These are phyloP conservation scores for Mercenaria mercenaria DNA, from an alignment of 1,140 invertebrate species.

Conservation along the genomic window DNA sequence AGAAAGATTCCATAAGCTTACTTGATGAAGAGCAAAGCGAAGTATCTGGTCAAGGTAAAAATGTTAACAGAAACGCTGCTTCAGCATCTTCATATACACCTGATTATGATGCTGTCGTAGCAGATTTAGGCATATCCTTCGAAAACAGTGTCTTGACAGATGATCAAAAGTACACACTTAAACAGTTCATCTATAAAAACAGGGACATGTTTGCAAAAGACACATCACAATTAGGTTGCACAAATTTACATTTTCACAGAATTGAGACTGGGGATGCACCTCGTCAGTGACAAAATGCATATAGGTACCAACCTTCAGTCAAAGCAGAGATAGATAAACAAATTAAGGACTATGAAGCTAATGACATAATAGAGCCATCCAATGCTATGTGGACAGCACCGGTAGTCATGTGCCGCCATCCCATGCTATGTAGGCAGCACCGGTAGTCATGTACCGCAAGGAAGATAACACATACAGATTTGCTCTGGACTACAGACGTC, in stretches of 20 bases:
- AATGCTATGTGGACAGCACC: slow-evolving; percentile 63
- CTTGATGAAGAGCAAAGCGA: not conserved
- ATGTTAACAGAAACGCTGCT: not conserved
- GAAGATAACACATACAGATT: slow-evolving; percentile 39
- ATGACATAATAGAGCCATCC: slow-evolving; percentile 68
- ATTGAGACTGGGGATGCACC: slow-evolving; percentile 63
- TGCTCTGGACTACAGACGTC: slow-evolving; percentile 9
- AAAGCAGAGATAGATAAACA: slow-evolving; percentile 62
- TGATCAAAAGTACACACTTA: not conserved
- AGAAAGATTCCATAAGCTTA: not conserved
- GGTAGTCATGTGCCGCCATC: slow-evolving; percentile 68
- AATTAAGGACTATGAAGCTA: slow-evolving; percentile 64
- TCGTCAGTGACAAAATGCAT: slow-evolving; percentile 55
- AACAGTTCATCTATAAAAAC: slow-evolving; percentile 31
- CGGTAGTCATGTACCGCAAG: slow-evolving; percentile 60
- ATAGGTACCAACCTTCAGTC: slow-evolving; percentile 26
- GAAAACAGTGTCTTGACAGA: not conserved
- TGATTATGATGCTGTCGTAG: not conserved
- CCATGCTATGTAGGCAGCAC: slow-evolving; percentile 55
- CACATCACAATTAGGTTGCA: slow-evolving; percentile 53
- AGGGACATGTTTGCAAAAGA: slow-evolving; percentile 44
- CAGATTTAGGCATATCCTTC: slow-evolving; percentile 12
- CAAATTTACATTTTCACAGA: slow-evolving; percentile 46
- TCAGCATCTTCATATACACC: not conserved
- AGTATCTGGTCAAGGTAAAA: not conserved